Evolutionary conservation across 2,888 invertebrate species (phyloP).

Genomic region (Caenorhabditis sp.): DNA sequence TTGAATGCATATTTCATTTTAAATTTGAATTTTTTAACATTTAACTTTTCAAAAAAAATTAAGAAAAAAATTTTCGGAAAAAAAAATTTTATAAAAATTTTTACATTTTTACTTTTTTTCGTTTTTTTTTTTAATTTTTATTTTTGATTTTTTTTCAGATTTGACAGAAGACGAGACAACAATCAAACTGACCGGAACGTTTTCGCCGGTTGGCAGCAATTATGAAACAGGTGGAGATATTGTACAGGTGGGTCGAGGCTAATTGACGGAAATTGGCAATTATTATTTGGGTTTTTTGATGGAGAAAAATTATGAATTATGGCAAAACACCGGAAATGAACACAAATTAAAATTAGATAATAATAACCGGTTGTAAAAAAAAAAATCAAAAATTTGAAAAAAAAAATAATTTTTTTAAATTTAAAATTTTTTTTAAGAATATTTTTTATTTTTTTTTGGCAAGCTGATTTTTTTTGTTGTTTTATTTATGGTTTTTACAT

Average conservation of each 20-base stretch:
- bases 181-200: slow-evolving; percentile 66
- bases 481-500: too few relatives aligned
- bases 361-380: too few relatives aligned
- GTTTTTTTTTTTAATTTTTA: neutral
- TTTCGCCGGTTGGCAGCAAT: slow-evolving; percentile 74
- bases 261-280: too few relatives aligned
- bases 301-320: neutral
- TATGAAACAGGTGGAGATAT: slow-evolving; percentile 74
- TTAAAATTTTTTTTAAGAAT: too few relatives aligned
- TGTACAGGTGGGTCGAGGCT: slow-evolving; percentile 69
- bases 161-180: slow-evolving; percentile 50
- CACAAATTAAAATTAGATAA: too few relatives aligned
- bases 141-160: slow-evolving; percentile 47
- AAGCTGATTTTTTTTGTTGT: too few relatives aligned
- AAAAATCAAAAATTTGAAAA: too few relatives aligned
- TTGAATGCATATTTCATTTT: too few relatives aligned
- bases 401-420: too few relatives aligned
- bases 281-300: too few relatives aligned
- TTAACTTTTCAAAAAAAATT: neutral
- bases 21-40: slow-evolving; percentile 7
- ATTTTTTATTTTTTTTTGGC: too few relatives aligned
- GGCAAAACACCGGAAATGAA: neutral
- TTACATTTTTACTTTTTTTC: neutral
- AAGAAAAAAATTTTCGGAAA: neutral
- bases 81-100: slow-evolving; percentile 1